Evolutionary conservation across 2,888 invertebrate species (phyloP), one percentile per base, ranked within the genome.

Genomic region (Eurois occulta): DNA sequence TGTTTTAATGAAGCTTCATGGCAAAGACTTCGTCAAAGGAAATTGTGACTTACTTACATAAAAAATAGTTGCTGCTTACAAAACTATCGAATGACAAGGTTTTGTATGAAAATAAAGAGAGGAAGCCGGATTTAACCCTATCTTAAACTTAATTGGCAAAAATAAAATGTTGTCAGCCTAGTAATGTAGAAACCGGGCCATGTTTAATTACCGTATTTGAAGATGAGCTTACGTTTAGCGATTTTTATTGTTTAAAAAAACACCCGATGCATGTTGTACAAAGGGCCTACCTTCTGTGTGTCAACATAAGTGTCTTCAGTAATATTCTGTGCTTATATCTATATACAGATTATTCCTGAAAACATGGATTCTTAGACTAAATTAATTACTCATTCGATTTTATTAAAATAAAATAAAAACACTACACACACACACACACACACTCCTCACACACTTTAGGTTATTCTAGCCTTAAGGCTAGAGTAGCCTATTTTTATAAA

Each of bases 1-100:
- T 72, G 71, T 82, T 81, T 82, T 81, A 81, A 81, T 81, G 72
- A 81, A 82, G 43, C 69, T 70, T 8, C 35, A 35, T 73, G 60
- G 67, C 28, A 77, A 77, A 71, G 35, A 48, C 18, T 18, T 38
- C 48, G 6, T 58, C 55, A 5, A 65, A 24, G 24, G 28, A 24
- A 35, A 64, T 48, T 46, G 55, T 18, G 81, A 24, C 55, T 35
- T 64, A 68, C n/a, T 24, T 24, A 46, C 4, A 64, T 74, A 74
- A 60, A 60, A 74, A 62, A 60, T 58, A 80, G 35, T 65, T 81
- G 46, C 35, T 35, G 58, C 21, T 65, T 28, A 75, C 11, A 55
- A 64, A 67, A 48, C 24, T 64, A n/a, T 48, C 13, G 16, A 68
- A 16, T 32, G 11, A 41, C 16, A 46, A 32, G 21, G 10, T 41